phyloP scores from a whole-genome alignment of 2,888 invertebrate species.

The Aquatica leii region DNA sequence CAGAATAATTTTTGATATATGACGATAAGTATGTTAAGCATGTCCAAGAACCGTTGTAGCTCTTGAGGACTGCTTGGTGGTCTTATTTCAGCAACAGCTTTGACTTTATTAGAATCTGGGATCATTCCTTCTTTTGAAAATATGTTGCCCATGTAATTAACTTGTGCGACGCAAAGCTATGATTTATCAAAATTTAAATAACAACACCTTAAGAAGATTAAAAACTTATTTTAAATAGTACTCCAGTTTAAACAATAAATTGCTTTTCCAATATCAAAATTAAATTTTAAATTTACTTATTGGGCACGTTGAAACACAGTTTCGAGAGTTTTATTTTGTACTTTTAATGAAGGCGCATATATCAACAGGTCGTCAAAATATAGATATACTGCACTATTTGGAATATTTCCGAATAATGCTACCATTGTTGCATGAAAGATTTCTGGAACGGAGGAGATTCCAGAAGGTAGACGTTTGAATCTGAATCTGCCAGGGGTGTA shows the following conservation, averaged over 20 bases:
- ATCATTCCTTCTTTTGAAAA: conserved; percentile 1
- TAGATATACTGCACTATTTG: conserved; percentile 2
- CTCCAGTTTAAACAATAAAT: too few species aligned
- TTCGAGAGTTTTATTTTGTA: conserved; percentile 5
- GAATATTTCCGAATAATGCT: not conserved
- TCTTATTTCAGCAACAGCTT: not conserved
- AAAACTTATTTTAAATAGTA: too few species aligned
- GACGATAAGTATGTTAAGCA: not conserved
- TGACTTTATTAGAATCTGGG: not conserved
- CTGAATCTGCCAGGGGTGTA: conserved; percentile 4
- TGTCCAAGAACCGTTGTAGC: not conserved
- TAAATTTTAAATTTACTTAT: not conserved
- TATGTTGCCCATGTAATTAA: conserved; percentile 1
- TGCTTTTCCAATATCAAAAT: too few species aligned
- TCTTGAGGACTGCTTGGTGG: not conserved
- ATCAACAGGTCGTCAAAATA: conserved; percentile 3
- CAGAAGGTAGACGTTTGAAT: not conserved
- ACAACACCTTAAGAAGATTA: too few species aligned
- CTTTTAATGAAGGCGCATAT: not conserved
- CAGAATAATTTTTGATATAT: not conserved
- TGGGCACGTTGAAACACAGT: not conserved
- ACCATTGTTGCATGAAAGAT: not conserved
- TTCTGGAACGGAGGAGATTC: not conserved
- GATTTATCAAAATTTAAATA: too few species aligned
- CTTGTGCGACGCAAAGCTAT: not conserved